Evolutionary conservation across 2,797 vertebrate species (phyloP), one percentile per base, ranked within the genome.

Genomic region (Dendrocincla tyrannina): DNA sequence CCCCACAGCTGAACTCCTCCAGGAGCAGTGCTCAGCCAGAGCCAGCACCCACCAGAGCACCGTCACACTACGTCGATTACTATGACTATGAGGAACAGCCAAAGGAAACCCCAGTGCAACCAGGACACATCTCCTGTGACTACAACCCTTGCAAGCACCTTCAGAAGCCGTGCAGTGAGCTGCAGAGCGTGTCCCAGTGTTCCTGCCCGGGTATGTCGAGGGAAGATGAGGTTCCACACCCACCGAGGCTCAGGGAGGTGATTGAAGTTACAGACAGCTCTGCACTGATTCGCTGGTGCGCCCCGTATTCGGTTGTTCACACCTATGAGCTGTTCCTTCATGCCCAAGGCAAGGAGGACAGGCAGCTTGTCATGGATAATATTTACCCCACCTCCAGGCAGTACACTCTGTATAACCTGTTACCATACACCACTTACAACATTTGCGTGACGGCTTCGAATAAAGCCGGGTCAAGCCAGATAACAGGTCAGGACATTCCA

Each of bases 131-230:
- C 1, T 10, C 80, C 59, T 98, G 98, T 27, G 97, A 98, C 81
- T 98, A 98, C 53, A 93, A 98, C 6, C 98, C 98, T 4, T 98
- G 98, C 72, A 97, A 93, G 59, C 98, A 98, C 62, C 97, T 98
- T 24, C 98, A 98, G 92, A 98, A 69, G 60, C 98, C 98, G 0
- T 98, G 98, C 63, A 81, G 42, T 3, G 98, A 98, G 35, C 97
- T 98, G 52, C 98, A 98, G 88, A 86, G 60, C 3, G 25, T 47
- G 27, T 94, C 76, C 16, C 73, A 14, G 7, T 98, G 98, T 50
- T 76, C 76, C 1, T 98, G 98, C 41, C 98, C 98, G 0, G 98
- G 98, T 27, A 85, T 93, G 27, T 96, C 98, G 0, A 60, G 69
- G 2, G 97, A 98, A 24, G 81, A 98, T 44, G 90, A 93, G 23